A percentile compares a stretch with the other conserved stretches of the same genome.
These are phyloP conservation scores for Drosophila neotestacea DNA, from an alignment of 2,888 invertebrate genomes.

Conservation along the genomic window DNA sequence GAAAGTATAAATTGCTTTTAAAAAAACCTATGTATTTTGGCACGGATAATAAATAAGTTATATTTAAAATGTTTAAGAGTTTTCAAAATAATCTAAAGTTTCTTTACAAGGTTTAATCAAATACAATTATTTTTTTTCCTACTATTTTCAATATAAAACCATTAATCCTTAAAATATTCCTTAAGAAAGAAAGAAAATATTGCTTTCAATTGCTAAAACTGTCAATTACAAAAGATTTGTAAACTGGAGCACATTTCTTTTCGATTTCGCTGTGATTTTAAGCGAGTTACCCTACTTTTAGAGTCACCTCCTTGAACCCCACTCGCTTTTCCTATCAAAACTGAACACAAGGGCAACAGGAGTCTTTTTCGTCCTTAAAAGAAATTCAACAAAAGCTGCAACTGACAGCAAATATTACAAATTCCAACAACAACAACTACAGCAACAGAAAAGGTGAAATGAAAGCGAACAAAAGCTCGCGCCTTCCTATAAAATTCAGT, in stretches of 20 bases:
- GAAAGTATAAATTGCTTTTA: not conserved
- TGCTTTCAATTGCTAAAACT: constrained; percentile 12
- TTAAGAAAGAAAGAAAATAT: not conserved
- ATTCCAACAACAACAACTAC: constrained; percentile 52
- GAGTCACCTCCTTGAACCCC: constrained; percentile 12
- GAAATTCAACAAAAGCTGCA: constrained; percentile 81
- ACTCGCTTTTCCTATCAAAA: not conserved
- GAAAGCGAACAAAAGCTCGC: constrained; percentile 75
- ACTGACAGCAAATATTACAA: constrained; percentile 85
- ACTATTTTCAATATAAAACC: not conserved
- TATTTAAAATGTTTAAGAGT: not conserved
- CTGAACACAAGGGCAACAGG: constrained; percentile 32
- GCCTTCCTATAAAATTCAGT: constrained; percentile 48
- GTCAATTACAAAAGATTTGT: constrained; percentile 22
- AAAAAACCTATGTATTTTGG: not conserved
- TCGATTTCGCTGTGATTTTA: constrained; percentile 28
- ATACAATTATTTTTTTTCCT: not conserved
- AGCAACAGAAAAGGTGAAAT: constrained; percentile 56
- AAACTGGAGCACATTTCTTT: constrained; percentile 1
- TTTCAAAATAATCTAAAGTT: not conserved
- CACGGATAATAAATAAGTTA: not conserved
- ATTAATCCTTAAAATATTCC: not conserved
- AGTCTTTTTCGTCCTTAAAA: constrained; percentile 39
- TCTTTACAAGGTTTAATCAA: no score
- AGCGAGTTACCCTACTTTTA: constrained; percentile 40